Evolutionary conservation across 1,140 invertebrate genomes (phyloP), one percentile per base, ranked within the genome.

Genomic region (Hydropsyche tenuis): DNA sequence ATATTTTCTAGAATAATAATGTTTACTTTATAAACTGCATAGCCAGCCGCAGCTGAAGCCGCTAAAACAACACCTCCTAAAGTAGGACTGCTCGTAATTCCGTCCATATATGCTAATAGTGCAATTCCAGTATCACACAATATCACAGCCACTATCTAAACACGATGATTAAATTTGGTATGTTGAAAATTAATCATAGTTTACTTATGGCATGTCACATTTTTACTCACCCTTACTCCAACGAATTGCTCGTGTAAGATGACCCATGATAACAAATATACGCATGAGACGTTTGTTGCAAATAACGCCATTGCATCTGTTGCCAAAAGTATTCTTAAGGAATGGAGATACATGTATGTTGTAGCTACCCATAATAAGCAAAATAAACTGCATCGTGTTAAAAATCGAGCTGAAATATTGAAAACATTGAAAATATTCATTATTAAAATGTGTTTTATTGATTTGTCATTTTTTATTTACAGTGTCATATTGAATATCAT

Each of bases 221-320:
- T 6, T 48, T n/a, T 48, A 88, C 91, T 92, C 85, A 98, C 96
- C 86, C 96, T 87, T 14, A 97, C 92, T 56, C 96, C 96, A 69
- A 98, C 95, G 85, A 98, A 98, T 81, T 98, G 95, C 80, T 98
- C 94, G 81, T 98, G 96, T 46, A 98, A 86, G 78, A 98, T 95
- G 63, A 97, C 96, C 96, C 96, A 98, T 0, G 95, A 97, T 1
- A 98, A 86, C 7, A 98, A 86, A 82, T 98, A 98, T 69, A 96
- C 93, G 80, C 94, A 96, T 7, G 93, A 93, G 3, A 97, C 94
- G 78, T 96, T 96, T 18, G 95, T 96, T 12, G 96, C 94, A 80
- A 96, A 97, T 11, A 98, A 84, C 0, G 95, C 93, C 86, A 97
- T 92, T 2, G 95, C 95, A 81, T 96, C 96, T 0, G 95, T 97